phyloP scores from a whole-genome alignment of 2,113 vertebrate species.

The Anolis sagrei region DNA sequence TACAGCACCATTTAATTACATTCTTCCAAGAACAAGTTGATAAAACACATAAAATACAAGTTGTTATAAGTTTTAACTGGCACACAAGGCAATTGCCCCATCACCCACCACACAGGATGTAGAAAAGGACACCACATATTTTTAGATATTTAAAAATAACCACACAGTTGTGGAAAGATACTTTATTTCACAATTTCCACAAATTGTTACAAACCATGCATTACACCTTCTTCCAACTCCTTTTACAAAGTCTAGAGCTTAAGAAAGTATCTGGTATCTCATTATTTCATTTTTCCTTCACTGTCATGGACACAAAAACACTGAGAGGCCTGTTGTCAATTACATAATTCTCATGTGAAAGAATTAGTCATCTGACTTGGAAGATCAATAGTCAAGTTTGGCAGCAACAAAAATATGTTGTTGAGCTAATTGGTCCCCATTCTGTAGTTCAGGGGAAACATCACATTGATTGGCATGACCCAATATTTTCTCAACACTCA shows the following conservation, averaged over 20 bases:
- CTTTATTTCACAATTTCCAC: conserved; percentile 71
- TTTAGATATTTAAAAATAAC: conserved; percentile 41
- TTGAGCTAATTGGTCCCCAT: conserved; percentile 53
- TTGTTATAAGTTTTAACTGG: background rate
- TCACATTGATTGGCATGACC: background rate
- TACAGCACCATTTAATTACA: background rate
- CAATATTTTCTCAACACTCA: conserved; percentile 42
- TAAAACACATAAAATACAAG: background rate
- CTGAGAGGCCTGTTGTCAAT: conserved; percentile 35
- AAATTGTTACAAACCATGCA: conserved; percentile 65
- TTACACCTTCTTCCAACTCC: conserved; percentile 44
- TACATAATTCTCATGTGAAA: conserved; percentile 28
- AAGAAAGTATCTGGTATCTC: conserved; percentile 1
- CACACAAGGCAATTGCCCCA: background rate
- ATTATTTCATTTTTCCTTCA: conserved; percentile 34
- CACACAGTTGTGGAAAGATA: conserved; percentile 53
- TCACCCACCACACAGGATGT: fast-evolving
- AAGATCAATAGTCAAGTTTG: conserved; percentile 37
- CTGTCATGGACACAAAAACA: background rate
- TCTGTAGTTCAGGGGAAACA: conserved; percentile 29
- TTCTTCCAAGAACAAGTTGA: background rate
- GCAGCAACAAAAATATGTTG: conserved; percentile 30
- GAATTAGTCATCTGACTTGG: conserved; percentile 42
- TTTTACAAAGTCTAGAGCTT: conserved; percentile 39
- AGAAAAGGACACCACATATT: background rate